phyloP scores from a whole-genome alignment of 2,113 vertebrate species.

The Cyprinodon variegatus region DNA sequence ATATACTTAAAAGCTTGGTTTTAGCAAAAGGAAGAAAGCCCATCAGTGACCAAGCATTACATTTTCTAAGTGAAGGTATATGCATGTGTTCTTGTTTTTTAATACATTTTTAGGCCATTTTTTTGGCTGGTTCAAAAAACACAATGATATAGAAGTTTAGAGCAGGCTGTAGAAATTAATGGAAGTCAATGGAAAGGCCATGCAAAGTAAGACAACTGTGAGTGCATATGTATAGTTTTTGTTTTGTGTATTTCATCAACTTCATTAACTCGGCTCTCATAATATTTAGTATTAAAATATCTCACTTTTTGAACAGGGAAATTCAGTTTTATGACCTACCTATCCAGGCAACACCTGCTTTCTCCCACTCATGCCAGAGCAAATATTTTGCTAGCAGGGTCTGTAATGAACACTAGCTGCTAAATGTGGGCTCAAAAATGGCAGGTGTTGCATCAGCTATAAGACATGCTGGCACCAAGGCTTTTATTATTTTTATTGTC shows the following conservation, averaged over 20 bases:
- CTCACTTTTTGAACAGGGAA: conserved; percentile 9
- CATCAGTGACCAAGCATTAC: too few species aligned
- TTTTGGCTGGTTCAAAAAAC: too few species aligned
- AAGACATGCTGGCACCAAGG: conserved; percentile 17
- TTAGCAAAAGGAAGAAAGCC: too few species aligned
- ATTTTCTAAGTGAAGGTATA: too few species aligned
- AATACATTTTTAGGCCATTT: too few species aligned
- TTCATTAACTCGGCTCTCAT: background rate
- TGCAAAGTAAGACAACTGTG: too few species aligned
- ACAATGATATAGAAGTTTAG: too few species aligned
- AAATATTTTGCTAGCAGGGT: conserved; percentile 43
- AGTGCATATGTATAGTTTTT: background rate
- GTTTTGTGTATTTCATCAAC: background rate
- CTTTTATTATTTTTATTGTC: conserved; percentile 23
- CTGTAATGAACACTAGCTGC: conserved; percentile 52
- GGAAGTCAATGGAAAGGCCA: too few species aligned
- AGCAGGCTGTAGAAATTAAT: too few species aligned
- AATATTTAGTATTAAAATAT: background rate
- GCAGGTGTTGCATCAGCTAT: conserved; percentile 32
- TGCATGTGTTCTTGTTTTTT: too few species aligned
- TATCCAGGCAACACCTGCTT: conserved; percentile 36
- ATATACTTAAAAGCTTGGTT: too few species aligned
- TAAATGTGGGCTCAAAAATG: conserved; percentile 37
- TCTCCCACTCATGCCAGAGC: conserved; percentile 35
- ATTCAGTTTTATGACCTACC: conserved; percentile 21